phyloP scores from a whole-genome alignment of 2,797 vertebrate species.

The Enteromius paludinosus region DNA sequence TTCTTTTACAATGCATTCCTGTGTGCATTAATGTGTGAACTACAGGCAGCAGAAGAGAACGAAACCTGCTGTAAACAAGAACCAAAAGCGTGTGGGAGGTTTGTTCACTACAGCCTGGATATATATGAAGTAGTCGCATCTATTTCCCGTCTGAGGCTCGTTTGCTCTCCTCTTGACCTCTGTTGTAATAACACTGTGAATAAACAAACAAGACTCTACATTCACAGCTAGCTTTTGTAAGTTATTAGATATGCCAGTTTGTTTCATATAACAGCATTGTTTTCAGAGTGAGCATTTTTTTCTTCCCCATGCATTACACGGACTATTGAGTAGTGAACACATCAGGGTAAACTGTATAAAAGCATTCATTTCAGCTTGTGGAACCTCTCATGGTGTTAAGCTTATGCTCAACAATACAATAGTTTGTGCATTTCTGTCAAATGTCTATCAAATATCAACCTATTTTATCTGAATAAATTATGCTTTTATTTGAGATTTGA shows the following conservation, averaged over 20 bases:
- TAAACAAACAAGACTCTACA: slow-evolving; percentile 35
- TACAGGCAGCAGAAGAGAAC: neutral
- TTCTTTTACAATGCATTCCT: slow-evolving; percentile 25
- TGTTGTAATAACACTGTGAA: slow-evolving; percentile 62
- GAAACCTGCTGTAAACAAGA: slow-evolving; percentile 26
- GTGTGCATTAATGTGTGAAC: slow-evolving; percentile 14
- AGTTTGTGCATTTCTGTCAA: slow-evolving; percentile 52
- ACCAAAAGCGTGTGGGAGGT: neutral
- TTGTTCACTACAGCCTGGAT: slow-evolving; percentile 33
- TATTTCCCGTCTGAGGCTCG: slow-evolving; percentile 22
- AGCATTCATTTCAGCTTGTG: slow-evolving; percentile 48
- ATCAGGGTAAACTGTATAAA: slow-evolving; percentile 55
- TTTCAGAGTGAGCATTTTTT: slow-evolving; percentile 26
- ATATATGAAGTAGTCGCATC: slow-evolving; percentile 25
- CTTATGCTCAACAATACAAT: slow-evolving; percentile 42
- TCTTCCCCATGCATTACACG: slow-evolving; percentile 43
- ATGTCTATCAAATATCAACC: slow-evolving; percentile 54
- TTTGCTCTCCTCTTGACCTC: slow-evolving; percentile 44
- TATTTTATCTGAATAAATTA: slow-evolving; percentile 59
- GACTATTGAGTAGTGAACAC: slow-evolving; percentile 50
- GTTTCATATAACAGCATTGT: slow-evolving; percentile 43
- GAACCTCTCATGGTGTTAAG: slow-evolving; percentile 45
- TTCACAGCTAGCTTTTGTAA: slow-evolving; percentile 52
- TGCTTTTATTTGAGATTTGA: slow-evolving; percentile 46
- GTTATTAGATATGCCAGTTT: slow-evolving; percentile 49